Base-by-base conservation (phyloP, 2,797 vertebrate genomes). In the Onychomys torridus region DNA sequence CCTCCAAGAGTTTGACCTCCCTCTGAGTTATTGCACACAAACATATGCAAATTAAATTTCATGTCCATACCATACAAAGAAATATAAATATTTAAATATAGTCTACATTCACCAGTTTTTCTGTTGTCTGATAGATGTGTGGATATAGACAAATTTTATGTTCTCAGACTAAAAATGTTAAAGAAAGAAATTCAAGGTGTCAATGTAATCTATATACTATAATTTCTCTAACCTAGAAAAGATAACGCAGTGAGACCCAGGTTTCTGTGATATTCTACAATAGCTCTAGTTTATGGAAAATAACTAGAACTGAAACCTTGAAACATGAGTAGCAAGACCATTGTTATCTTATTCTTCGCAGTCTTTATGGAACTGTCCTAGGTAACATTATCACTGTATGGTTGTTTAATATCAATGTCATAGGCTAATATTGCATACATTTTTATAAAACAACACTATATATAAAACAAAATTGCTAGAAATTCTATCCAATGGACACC, bases 241-340 rank as follows among this genome's bases (percentile, higher is more conserved):
- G 4, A 75, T 40, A 23, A 40, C 11, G 25, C 25, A 73, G 27
- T 65, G 19, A 63, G 71, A 65, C 52, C 40, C 0, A 25, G 7
- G 0, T 40, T 75, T 76, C 55, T 32, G 13, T 4, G 52, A 61
- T 57, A 37, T 49, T 81, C 32, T 69, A 84, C 2, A 17, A n/a
- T 34, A 88, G 71, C 34, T 8, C 6, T 32, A 6, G 14, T 84
- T 57, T 69, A 79, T 32, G 37, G 1, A 34, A 57, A 76, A 78
- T 2, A 89, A 23, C 10, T 4, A 69, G 63, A 69, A 12, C 19
- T 52, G 57, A 57, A 29, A 40, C 19, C 17, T 59, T 19, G 4
- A 88, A 25, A 49, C 4, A 6, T 0, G 34, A 61, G 13, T 52
- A 78, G 1, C 19, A 9, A 63, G 14, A 1, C 0, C 12, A 32